Evolutionary conservation across 1,140 invertebrate species (phyloP), one percentile per base, ranked within the genome.

Genomic region (Acromyrmex echinatior): DNA sequence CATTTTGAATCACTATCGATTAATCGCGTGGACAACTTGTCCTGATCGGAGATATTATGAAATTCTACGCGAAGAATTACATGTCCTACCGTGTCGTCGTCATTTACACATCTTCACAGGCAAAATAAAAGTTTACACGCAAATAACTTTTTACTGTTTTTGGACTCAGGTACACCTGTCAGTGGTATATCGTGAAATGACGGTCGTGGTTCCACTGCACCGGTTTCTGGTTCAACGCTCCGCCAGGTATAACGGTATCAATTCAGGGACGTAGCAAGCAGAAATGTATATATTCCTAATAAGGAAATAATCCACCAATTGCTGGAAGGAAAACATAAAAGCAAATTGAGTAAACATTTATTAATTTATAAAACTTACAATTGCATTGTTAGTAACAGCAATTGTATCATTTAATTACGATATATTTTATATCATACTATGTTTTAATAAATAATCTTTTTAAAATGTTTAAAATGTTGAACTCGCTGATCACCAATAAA

Each of bases 161-260:
- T 18, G 10, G 1, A n/a, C 21, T 14, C 28, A 7, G 39, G 16
- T 25, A 60, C 31, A 71, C 31, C 14, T 45, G 56, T 68, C 60
- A 10, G 53, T 65, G 49, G 35, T n/a, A 51, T 86, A 85, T 73
- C 31, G 60, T 56, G 62, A 62, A 88, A 89, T 86, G 70, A 78
- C 51, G 45, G 88, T 90, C 90, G 86, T 86, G 87, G 56, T 86
- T 91, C 87, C 86, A 68, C 70, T 80, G 31, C 71, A 91, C 79
- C 82, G 86, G 84, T 87, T 78, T 60, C 60, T 91, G 90, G 93
- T 93, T 94, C 92, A 93, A 93, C 88, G 91, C 87, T 90, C 91
- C 87, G 25, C 39, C 73, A 70, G 25, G 66, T 81, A 76, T 93
- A 94, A 93, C 93, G 93, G 93, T 91, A 93, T 63, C 21, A n/a